Conservation (phyloP, 2,888 invertebrate species). For the Ecliptopera silaceata region DNA sequence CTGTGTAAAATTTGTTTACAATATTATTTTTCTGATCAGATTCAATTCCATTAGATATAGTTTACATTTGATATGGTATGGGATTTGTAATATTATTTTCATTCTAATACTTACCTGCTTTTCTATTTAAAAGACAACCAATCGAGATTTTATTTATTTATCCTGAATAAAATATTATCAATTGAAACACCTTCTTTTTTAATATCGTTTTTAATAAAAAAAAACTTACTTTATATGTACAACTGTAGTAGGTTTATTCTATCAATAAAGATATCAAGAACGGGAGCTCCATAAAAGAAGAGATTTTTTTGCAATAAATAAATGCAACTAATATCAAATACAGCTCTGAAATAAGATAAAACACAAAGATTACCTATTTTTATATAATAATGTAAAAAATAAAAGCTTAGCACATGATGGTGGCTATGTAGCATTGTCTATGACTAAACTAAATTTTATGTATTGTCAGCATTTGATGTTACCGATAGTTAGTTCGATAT, state of each 20-base stretch:
- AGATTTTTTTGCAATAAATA: not conserved
- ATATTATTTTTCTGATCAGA: conserved; percentile 13
- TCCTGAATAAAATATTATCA: conserved; percentile 30
- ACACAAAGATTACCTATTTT: no score
- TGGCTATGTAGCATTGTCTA: not conserved
- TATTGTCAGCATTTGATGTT: no score
- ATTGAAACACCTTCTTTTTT: conserved; percentile 18
- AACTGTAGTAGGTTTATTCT: not conserved
- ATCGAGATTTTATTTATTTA: conserved; percentile 67
- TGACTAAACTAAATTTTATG: not conserved
- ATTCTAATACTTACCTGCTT: conserved; percentile 23
- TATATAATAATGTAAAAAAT: not conserved
- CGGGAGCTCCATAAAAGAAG: not conserved
- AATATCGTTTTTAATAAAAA: conserved; percentile 3
- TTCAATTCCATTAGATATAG: conserved; percentile 35
- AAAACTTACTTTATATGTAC: not conserved
- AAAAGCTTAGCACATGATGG: not conserved
- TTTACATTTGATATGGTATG: conserved; percentile 38
- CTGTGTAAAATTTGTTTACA: not conserved
- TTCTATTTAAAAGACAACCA: conserved; percentile 42
- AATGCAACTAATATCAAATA: not conserved
- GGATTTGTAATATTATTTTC: conserved; percentile 29
- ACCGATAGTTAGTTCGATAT: no score
- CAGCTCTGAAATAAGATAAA: not conserved
- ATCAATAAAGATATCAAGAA: not conserved